Conservation (phyloP, 2,113 vertebrate species). For the Ellobius talpinus region DNA sequence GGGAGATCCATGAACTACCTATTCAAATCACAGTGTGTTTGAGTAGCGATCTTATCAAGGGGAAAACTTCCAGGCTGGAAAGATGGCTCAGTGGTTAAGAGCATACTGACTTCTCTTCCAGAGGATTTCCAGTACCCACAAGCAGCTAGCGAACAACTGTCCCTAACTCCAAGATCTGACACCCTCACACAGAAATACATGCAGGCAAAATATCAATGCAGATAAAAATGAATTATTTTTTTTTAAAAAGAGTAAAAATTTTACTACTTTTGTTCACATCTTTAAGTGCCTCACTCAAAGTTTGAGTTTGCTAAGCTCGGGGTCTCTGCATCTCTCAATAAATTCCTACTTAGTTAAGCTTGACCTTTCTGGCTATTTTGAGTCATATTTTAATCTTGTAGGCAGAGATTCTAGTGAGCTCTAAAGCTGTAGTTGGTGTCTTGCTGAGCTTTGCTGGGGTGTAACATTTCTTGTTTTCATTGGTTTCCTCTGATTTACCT, state of each 20-base stretch:
- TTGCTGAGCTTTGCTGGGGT: conserved; percentile 13
- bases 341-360: not conserved
- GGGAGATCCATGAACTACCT: too few species aligned
- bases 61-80: not conserved
- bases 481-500: not conserved
- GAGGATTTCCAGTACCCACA: too few species aligned
- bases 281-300: conserved; percentile 46
- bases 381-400: conserved; percentile 4
- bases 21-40: not conserved
- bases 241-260: too few species aligned
- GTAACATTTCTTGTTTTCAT: not conserved
- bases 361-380: conserved; percentile 31
- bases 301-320: conserved; percentile 17
- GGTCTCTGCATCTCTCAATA: conserved; percentile 24
- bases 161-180: too few species aligned
- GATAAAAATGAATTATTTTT: too few species aligned
- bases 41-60: not conserved
- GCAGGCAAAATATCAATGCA: too few species aligned
- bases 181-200: too few species aligned
- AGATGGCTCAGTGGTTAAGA: too few species aligned
- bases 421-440: not conserved
- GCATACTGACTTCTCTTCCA: too few species aligned
- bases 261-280: conserved; percentile 1
- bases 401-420: not conserved
- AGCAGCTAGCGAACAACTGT: too few species aligned